Base-by-base conservation (phyloP, 2,888 invertebrate species). In the Leucophora obtusa region DNA sequence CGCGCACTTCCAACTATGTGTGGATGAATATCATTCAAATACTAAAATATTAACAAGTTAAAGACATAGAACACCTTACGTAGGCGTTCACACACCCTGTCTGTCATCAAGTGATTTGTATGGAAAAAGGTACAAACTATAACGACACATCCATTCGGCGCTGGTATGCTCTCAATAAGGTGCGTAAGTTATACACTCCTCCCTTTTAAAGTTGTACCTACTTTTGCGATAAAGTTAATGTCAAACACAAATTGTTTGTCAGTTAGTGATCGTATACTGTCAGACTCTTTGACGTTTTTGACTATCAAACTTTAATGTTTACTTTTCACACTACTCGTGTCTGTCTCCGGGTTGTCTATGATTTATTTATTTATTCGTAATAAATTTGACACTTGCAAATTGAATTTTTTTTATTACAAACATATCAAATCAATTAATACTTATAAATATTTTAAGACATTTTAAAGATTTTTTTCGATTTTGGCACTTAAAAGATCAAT, bases 341-440 rank as follows among this genome's bases (percentile, higher is more conserved):
- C 76, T 70, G 58, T 75, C 24, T 28, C 51, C 59, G 68, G 53
- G 60, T 69, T 28, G 68, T 68, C 71, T 59, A 73, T 79, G 69
- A 74, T 59, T 71, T 70, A 73, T 78, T 82, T 68, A 82, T 70
- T 68, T 68, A 71, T 75, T 79, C 69, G 76, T 59, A 63, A 82
- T 76, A 76, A 76, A 79, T 79, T 76, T 75, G 78, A 79, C 79
- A 79, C 82, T 82, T 79, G 77, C 81, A 77, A 81, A 77, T 73
- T 81, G 77, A 77, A 51, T 79, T 73, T 28, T 73, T 28, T 77
- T 70, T 69, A 72, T 63, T 74, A 70, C 60, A 51, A 54, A 11
- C 62, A 58, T 69, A 63, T 80, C 68, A 76, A 71, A 80, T 80
- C 75, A 72, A 80, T 75, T 76, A 56, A 76, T 62, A 75, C 35